Conservation (phyloP, 2,888 invertebrate genomes). For the Caenorhabditis panamensis region DNA sequence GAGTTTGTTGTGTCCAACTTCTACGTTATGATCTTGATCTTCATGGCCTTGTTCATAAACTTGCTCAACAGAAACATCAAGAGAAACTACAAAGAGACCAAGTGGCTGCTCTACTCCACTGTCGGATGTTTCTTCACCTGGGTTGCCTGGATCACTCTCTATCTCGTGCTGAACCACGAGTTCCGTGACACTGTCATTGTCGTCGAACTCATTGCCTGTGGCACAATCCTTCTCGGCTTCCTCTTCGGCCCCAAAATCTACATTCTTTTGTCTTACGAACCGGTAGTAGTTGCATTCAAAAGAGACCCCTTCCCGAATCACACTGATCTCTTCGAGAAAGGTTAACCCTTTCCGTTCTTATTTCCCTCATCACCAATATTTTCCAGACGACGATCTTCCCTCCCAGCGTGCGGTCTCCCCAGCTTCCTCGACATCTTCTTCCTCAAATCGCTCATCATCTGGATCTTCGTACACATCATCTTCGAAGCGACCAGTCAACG, state of each 20-base stretch:
- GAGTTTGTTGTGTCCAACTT: slow-evolving; percentile 74
- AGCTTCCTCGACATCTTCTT: slow-evolving; percentile 67
- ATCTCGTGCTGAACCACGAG: slow-evolving; percentile 65
- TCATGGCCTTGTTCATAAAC: slow-evolving; percentile 78
- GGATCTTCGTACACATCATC: slow-evolving; percentile 50
- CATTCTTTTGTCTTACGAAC: slow-evolving; percentile 80
- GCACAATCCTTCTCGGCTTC: slow-evolving; percentile 77
- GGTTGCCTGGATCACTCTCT: slow-evolving; percentile 74
- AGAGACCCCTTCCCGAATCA: slow-evolving; percentile 65
- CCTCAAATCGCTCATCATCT: slow-evolving; percentile 56
- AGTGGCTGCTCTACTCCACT: slow-evolving; percentile 79
- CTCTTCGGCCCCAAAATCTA: slow-evolving; percentile 81
- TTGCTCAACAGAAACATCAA: slow-evolving; percentile 78
- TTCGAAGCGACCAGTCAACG: slow-evolving; percentile 55
- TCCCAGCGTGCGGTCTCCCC: slow-evolving; percentile 70
- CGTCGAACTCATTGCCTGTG: slow-evolving; percentile 75
- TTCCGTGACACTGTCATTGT: slow-evolving; percentile 70
- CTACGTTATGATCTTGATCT: slow-evolving; percentile 77
- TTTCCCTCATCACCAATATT: background rate
- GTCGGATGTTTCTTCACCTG: slow-evolving; percentile 73
- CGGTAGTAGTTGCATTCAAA: slow-evolving; percentile 79
- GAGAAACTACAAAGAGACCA: slow-evolving; percentile 81
- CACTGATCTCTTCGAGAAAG: slow-evolving; percentile 74
- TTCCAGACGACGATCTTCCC: slow-evolving; percentile 69
- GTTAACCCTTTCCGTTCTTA: slow-evolving; percentile 15